Percentiles rank a stretch among this genome's conserved stretches.
phyloP scores from a whole-genome alignment of 2,888 invertebrate species.

The Archips crataeganus region DNA sequence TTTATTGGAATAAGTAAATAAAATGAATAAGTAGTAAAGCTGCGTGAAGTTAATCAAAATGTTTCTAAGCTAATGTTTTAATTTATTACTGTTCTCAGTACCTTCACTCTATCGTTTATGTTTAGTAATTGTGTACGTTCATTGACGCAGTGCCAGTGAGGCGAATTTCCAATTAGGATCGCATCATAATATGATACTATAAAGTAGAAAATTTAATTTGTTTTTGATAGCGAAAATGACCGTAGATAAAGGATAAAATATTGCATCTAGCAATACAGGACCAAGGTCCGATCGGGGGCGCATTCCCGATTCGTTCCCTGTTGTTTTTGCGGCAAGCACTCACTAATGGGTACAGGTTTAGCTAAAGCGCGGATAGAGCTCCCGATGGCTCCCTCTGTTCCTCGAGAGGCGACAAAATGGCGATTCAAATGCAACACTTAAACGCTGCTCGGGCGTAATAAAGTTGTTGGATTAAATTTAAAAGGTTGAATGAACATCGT shows the following conservation, averaged over 20 bases:
- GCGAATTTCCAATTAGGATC: conserved; percentile 30
- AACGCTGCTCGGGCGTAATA: neutral
- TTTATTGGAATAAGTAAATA: neutral
- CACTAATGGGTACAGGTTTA: conserved; percentile 83
- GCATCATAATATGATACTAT: conserved; percentile 30
- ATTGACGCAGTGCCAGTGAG: conserved; percentile 3
- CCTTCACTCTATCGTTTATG: neutral
- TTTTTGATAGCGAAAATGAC: conserved; percentile 36
- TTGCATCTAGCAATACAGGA: conserved; percentile 63
- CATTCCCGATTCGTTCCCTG: conserved; percentile 86
- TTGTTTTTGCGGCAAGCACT: conserved; percentile 80
- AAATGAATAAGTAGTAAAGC: too few relatives aligned
- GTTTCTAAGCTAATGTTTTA: neutral
- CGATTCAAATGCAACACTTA: conserved; percentile 41
- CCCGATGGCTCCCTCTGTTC: conserved; percentile 52
- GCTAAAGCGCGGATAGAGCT: conserved; percentile 55
- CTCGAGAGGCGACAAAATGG: neutral
- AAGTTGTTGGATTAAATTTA: neutral
- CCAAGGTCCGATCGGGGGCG: conserved; percentile 69
- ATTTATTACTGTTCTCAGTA: neutral
- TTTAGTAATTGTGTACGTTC: neutral
- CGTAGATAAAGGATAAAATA: conserved; percentile 49
- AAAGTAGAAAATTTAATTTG: conserved; percentile 40
- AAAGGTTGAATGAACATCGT: neutral
- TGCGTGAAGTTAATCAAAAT: neutral